Conservation (phyloP, 2,797 vertebrate species). For the Thripadectes ignobilis region DNA sequence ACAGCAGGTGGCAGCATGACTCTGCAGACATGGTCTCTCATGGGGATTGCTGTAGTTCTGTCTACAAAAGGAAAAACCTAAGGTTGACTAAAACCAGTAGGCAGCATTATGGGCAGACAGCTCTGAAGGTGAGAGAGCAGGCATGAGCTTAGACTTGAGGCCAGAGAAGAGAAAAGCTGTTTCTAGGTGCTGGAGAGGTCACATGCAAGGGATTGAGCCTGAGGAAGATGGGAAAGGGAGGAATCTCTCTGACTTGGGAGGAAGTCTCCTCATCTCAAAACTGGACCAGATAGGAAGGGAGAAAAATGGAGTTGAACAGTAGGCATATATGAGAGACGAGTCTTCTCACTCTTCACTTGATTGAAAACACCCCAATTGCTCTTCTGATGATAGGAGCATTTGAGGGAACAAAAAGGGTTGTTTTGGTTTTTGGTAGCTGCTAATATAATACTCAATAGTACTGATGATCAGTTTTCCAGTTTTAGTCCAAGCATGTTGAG, state of each 20-base stretch:
- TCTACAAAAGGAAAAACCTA: neutral
- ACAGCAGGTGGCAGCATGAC: neutral
- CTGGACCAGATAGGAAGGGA: neutral
- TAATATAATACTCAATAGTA: neutral
- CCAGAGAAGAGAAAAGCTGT: neutral
- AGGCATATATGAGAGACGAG: accelerated
- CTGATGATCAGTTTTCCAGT: neutral
- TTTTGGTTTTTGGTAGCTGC: neutral
- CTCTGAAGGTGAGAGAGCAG: neutral
- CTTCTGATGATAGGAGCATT: neutral
- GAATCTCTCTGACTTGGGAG: neutral
- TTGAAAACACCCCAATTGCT: accelerated
- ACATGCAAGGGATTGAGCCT: neutral
- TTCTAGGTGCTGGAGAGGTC: neutral
- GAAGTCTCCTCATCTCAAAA: neutral
- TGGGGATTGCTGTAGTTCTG: neutral
- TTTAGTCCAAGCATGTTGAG: neutral
- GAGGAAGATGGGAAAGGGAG: neutral
- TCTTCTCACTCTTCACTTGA: neutral
- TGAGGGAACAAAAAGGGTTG: neutral
- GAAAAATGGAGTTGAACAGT: neutral
- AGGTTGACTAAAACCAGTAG: neutral
- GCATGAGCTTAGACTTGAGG: accelerated
- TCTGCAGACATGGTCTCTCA: neutral
- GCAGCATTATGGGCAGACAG: neutral